phyloP scores from a whole-genome alignment of 2,797 vertebrate species.

The Pipistrellus pipistrellus region DNA sequence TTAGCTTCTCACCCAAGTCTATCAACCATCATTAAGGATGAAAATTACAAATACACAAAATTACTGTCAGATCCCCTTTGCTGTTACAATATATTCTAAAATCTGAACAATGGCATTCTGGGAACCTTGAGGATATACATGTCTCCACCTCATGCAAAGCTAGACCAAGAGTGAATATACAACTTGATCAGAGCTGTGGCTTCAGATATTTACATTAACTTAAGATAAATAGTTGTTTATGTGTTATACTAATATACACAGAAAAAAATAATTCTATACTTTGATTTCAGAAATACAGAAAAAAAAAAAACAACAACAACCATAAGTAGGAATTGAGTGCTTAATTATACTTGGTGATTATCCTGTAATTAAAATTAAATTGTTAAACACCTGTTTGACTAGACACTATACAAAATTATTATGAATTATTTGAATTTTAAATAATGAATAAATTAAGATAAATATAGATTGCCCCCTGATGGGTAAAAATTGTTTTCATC shows the following conservation, averaged over 20 bases:
- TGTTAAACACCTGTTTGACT: constrained; percentile 59
- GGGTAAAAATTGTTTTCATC: constrained; percentile 36
- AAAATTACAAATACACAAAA: constrained; percentile 74
- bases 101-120: constrained; percentile 17
- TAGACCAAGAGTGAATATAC: neutral
- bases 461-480: neutral
- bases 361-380: constrained; percentile 61
- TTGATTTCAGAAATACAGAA: neutral
- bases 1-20: constrained; percentile 25
- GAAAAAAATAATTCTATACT: neutral
- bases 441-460: constrained; percentile 12
- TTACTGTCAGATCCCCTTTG: constrained; percentile 39
- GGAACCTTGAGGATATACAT: constrained; percentile 8
- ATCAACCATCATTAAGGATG: constrained; percentile 60
- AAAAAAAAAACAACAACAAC: neutral
- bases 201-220: constrained; percentile 49
- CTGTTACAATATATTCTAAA: neutral
- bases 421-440: constrained; percentile 47
- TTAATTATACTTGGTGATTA: constrained; percentile 66
- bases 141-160: constrained; percentile 45
- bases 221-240: neutral
- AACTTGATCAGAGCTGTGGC: constrained; percentile 58
- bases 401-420: constrained; percentile 28
- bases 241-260: neutral
- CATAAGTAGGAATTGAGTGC: constrained; percentile 18